A percentile compares a stretch with the other conserved stretches of the same genome.
Conservation (phyloP, 92 coral and sea anemone species). For the Meandrina meandrites region DNA sequence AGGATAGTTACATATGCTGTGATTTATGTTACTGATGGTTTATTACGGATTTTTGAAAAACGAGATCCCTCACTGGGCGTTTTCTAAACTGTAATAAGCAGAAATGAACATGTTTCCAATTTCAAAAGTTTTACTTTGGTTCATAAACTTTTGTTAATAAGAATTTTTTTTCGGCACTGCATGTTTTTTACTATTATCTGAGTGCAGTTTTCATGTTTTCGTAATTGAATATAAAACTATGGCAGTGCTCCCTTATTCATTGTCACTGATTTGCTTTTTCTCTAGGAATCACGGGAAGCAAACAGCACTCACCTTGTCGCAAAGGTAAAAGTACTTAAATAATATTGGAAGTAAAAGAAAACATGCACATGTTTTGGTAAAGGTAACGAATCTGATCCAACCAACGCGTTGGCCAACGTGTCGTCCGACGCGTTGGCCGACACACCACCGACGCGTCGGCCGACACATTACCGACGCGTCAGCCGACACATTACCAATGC, state of each 20-base stretch:
- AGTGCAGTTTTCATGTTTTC: neutral
- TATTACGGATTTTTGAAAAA: neutral
- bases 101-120: neutral
- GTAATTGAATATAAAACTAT: neutral
- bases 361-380: too few relatives aligned
- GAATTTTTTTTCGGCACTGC: neutral
- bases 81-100: neutral
- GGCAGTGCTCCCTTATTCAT: neutral
- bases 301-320: constrained; percentile 93
- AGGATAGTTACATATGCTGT: neutral
- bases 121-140: neutral
- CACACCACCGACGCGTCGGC: too few relatives aligned
- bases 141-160: neutral
- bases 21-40: neutral
- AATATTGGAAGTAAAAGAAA: too few relatives aligned
- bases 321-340: constrained; percentile 62
- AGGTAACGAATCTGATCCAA: too few relatives aligned
- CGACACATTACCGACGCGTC: too few relatives aligned
- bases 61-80: neutral
- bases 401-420: too few relatives aligned
- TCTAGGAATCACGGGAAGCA: constrained; percentile 85
- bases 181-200: neutral
- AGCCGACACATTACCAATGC: too few relatives aligned
- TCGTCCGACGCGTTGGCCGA: too few relatives aligned
- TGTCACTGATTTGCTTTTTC: neutral